Evolutionary conservation across 2,113 vertebrate genomes (phyloP).

Genomic region (Rutilus rutilus): DNA sequence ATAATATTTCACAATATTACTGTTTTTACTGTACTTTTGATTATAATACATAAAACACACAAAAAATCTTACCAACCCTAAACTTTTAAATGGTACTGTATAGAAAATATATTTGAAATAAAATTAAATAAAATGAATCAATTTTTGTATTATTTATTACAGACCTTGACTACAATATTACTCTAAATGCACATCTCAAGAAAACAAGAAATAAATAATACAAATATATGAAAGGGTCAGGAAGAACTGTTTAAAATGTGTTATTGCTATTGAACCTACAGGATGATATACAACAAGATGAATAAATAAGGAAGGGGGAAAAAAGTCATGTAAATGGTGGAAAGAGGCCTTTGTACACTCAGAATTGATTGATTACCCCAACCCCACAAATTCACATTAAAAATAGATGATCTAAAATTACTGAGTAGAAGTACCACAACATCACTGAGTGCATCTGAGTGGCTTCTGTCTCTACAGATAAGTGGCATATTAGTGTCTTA

Average conservation of each 20-base stretch:
- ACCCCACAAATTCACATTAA: constrained; percentile 66
- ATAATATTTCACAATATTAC: neutral
- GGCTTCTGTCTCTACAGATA: neutral
- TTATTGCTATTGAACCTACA: constrained; percentile 58
- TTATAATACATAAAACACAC: no score
- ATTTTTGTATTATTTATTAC: neutral
- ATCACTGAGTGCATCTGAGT: constrained; percentile 44
- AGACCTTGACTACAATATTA: neutral
- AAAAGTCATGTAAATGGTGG: constrained; percentile 40
- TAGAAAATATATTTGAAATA: neutral
- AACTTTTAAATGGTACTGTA: no score
- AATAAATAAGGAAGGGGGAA: constrained; percentile 65
- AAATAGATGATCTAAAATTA: constrained; percentile 62
- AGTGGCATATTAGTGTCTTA: neutral
- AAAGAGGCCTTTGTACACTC: constrained; percentile 46
- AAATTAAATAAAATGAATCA: neutral
- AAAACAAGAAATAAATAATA: neutral
- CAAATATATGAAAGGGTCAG: neutral
- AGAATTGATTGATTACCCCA: constrained; percentile 62
- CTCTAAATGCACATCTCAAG: neutral
- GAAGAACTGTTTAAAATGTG: constrained; percentile 51
- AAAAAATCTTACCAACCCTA: no score
- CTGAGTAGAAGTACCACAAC: constrained; percentile 47
- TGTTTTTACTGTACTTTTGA: neutral
- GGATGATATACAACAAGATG: constrained; percentile 52